phyloP scores from a whole-genome alignment of 2,113 vertebrate species.

The Microtus oregoni region DNA sequence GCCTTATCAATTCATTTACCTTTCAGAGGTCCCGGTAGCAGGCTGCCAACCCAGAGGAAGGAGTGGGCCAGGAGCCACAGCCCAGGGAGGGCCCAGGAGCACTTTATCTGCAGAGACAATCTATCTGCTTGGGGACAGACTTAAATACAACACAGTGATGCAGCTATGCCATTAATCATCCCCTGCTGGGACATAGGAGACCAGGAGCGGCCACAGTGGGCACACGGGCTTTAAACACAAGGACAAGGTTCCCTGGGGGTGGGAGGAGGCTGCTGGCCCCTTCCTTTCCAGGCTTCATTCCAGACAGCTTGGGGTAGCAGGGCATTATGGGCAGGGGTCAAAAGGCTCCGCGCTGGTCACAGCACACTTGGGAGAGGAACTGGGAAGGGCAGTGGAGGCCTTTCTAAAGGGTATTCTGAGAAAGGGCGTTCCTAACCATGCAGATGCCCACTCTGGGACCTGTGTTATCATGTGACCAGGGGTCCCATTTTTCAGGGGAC shows the following conservation, averaged over 20 bases:
- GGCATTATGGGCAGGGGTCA: background rate
- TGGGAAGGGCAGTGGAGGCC: background rate
- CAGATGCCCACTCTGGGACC: background rate
- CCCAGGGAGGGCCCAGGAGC: constrained; percentile 22
- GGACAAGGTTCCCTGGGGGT: background rate
- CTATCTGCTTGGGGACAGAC: constrained; percentile 62
- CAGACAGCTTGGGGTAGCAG: background rate
- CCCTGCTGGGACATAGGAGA: background rate
- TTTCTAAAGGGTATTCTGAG: background rate
- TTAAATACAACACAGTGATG: constrained; percentile 25
- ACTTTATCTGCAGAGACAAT: constrained; percentile 73
- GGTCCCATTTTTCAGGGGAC: background rate
- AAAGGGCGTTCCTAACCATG: background rate
- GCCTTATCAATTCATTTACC: constrained; percentile 75
- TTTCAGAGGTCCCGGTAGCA: constrained; percentile 48
- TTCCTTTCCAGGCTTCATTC: background rate
- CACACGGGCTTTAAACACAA: background rate
- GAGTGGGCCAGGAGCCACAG: background rate
- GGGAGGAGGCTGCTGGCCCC: background rate
- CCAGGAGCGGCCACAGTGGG: background rate
- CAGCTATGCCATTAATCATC: constrained; percentile 68
- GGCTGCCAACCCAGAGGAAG: background rate
- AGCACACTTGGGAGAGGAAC: background rate
- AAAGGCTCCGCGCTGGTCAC: background rate
- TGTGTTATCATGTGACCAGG: background rate